Conservation (phyloP, 2,888 invertebrate species). For the Pocota personata region DNA sequence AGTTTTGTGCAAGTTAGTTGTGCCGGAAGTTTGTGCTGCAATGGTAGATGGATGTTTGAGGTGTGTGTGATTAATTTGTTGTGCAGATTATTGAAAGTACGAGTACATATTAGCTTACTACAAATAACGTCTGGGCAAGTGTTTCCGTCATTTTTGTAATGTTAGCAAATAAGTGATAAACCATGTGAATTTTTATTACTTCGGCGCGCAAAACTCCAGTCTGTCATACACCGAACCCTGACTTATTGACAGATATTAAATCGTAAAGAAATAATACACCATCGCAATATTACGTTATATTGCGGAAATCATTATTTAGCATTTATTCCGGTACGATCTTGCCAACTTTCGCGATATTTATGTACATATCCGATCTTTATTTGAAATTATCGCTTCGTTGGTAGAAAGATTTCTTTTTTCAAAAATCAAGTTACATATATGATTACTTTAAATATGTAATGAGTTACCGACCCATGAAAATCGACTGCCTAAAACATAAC, state of each 20-base stretch:
- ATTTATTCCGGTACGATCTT: too few relatives aligned
- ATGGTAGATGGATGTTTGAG: slow-evolving; percentile 14
- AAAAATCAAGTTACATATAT: too few relatives aligned
- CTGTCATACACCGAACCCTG: neutral
- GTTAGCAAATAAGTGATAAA: neutral
- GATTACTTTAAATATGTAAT: too few relatives aligned
- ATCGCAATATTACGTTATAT: too few relatives aligned
- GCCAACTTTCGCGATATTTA: too few relatives aligned
- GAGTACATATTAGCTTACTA: neutral
- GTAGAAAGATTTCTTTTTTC: too few relatives aligned
- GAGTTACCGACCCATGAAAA: too few relatives aligned
- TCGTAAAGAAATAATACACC: too few relatives aligned
- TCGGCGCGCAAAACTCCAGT: neutral
- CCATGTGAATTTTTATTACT: neutral
- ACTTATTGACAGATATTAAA: neutral
- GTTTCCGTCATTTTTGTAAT: neutral
- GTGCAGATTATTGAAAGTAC: slow-evolving; percentile 1
- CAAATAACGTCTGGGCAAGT: neutral
- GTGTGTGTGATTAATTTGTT: slow-evolving; percentile 9
- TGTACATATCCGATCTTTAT: too few relatives aligned
- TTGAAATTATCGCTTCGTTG: too few relatives aligned
- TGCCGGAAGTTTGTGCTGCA: slow-evolving; percentile 45
- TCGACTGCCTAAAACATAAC: too few relatives aligned
- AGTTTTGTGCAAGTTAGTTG: neutral
- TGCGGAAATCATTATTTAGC: too few relatives aligned